Conservation (phyloP, 2,797 vertebrate genomes). For the Manis javanica region DNA sequence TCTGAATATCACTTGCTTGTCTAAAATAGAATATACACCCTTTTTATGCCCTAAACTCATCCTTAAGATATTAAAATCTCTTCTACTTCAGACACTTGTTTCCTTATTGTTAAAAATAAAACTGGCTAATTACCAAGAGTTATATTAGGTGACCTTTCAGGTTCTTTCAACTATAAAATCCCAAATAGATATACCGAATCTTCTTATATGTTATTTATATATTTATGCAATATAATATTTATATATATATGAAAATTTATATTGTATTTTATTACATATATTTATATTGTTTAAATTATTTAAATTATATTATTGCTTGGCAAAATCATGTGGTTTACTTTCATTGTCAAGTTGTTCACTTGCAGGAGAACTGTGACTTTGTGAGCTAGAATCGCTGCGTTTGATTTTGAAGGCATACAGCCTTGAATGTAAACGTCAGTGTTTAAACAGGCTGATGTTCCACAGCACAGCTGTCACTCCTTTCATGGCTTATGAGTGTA, state of each 20-base stretch:
- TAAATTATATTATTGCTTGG: slow-evolving; percentile 31
- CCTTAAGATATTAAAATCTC: slow-evolving; percentile 29
- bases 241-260: not conserved
- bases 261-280: too few species aligned
- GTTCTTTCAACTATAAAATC: not conserved
- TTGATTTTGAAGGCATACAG: not conserved
- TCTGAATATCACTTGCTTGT: not conserved
- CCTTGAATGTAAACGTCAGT: not conserved
- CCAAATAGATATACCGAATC: not conserved
- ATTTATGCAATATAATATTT: not conserved
- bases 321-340: not conserved
- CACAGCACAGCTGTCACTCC: not conserved
- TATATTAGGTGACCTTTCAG: not conserved
- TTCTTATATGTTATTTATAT: not conserved
- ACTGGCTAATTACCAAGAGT: not conserved
- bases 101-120: slow-evolving; percentile 42
- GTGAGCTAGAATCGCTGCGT: not conserved
- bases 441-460: not conserved
- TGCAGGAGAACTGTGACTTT: not conserved
- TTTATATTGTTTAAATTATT: not conserved
- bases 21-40: not conserved
- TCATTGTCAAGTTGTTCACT: slow-evolving; percentile 1
- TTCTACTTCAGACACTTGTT: not conserved
- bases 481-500: not conserved
- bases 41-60: not conserved